Conservation (phyloP, 1,140 invertebrate species). For the Papilio glaucus region DNA sequence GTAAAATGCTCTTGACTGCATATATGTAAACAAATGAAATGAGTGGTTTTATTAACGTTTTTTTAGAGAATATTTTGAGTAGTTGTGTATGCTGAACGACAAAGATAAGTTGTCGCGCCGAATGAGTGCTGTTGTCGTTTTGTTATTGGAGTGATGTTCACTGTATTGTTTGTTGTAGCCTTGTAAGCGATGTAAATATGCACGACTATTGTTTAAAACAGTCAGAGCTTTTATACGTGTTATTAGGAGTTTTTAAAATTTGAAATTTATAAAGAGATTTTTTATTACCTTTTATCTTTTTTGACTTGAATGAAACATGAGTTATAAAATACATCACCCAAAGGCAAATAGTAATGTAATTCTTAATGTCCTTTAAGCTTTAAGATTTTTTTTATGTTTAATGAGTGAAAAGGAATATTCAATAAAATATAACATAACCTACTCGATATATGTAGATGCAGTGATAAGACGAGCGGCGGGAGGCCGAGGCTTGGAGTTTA, state of each 20-base stretch:
- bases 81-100: constrained; percentile 44
- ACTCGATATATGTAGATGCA: constrained; percentile 28
- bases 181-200: constrained; percentile 35
- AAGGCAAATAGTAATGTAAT: not conserved
- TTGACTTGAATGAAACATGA: too few relatives aligned
- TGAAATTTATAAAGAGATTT: not conserved
- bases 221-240: not conserved
- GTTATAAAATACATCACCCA: too few relatives aligned
- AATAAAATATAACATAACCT: constrained; percentile 31
- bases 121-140: constrained; percentile 46
- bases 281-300: too few relatives aligned
- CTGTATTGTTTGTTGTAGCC: constrained; percentile 39
- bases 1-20: constrained; percentile 46
- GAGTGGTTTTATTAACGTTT: constrained; percentile 43
- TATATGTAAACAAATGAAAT: constrained; percentile 50
- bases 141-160: constrained; percentile 45
- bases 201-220: constrained; percentile 9
- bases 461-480: constrained; percentile 47
- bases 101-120: constrained; percentile 46
- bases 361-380: not conserved
- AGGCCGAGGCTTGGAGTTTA: constrained; percentile 44
- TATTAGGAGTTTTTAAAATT: not conserved
- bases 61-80: constrained; percentile 46
- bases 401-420: constrained; percentile 25
- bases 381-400: not conserved